Evolutionary conservation across 1,140 invertebrate genomes (phyloP).

Genomic region (Aphidius ervi): DNA sequence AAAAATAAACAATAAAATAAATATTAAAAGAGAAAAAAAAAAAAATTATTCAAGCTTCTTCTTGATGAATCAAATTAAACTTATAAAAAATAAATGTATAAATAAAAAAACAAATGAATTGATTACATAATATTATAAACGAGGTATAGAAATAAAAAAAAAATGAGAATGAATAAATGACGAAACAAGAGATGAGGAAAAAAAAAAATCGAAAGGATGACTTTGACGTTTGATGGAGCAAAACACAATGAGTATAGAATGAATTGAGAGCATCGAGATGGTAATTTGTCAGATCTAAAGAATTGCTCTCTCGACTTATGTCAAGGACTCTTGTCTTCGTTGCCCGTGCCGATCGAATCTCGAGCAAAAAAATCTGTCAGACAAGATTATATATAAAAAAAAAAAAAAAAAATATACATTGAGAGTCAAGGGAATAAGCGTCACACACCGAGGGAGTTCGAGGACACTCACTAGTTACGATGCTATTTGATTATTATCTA

Average conservation of each 20-base stretch:
- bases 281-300: slow-evolving; percentile 9
- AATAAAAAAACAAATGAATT: too few relatives aligned
- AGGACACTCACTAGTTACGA: slow-evolving; percentile 12
- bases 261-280: slow-evolving; percentile 5
- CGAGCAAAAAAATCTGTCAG: slow-evolving; percentile 11
- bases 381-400: background rate
- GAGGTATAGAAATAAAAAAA: background rate
- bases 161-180: background rate
- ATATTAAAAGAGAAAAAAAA: background rate
- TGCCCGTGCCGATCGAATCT: slow-evolving; percentile 10
- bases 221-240: background rate
- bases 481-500: slow-evolving; percentile 25
- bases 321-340: background rate
- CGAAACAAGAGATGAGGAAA: background rate
- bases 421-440: slow-evolving; percentile 3
- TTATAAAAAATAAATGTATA: background rate
- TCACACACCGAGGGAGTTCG: slow-evolving; percentile 15
- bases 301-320: background rate
- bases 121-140: too few relatives aligned
- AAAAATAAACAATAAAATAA: slow-evolving; percentile 5
- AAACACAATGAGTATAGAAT: slow-evolving; percentile 6
- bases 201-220: background rate
- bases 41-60: background rate
- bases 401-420: slow-evolving; percentile 13
- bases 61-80: background rate